A percentile compares a stretch with the other conserved stretches of the same genome.
Evolutionary conservation across 2,113 vertebrate genomes (phyloP).

Genomic region (Nesoenas mayeri): DNA sequence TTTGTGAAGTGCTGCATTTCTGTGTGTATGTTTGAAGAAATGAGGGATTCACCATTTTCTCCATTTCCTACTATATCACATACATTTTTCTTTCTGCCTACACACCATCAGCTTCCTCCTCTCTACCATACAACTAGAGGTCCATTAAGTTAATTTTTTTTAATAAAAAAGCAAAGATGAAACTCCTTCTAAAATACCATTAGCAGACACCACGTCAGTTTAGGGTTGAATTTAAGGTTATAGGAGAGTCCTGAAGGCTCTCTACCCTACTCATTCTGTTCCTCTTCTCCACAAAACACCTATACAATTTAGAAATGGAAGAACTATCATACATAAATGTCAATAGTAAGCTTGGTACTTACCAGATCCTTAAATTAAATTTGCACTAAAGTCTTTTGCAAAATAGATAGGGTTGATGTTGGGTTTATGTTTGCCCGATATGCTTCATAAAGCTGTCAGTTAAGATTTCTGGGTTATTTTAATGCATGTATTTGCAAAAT

Average conservation of each 20-base stretch:
- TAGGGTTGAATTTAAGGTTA: background rate
- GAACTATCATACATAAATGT: background rate
- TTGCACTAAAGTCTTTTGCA: background rate
- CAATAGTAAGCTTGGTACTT: background rate
- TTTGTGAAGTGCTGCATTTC: constrained; percentile 41
- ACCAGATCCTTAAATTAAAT: background rate
- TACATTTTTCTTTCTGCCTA: background rate
- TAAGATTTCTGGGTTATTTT: background rate
- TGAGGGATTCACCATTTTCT: background rate
- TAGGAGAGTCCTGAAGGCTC: background rate
- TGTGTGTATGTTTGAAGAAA: constrained; percentile 30
- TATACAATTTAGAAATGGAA: background rate
- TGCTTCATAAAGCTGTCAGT: background rate
- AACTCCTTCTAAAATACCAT: background rate
- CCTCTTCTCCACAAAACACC: background rate
- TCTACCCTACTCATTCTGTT: background rate
- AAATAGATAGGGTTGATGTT: background rate
- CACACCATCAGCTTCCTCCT: background rate
- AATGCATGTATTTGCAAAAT: background rate
- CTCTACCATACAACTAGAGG: background rate
- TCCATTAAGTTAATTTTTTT: background rate
- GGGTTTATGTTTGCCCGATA: background rate
- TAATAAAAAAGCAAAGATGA: background rate
- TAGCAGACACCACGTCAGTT: background rate
- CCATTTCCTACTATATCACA: background rate